Base-by-base conservation (phyloP, 2,797 vertebrate genomes). In the Glossophaga mutica region DNA sequence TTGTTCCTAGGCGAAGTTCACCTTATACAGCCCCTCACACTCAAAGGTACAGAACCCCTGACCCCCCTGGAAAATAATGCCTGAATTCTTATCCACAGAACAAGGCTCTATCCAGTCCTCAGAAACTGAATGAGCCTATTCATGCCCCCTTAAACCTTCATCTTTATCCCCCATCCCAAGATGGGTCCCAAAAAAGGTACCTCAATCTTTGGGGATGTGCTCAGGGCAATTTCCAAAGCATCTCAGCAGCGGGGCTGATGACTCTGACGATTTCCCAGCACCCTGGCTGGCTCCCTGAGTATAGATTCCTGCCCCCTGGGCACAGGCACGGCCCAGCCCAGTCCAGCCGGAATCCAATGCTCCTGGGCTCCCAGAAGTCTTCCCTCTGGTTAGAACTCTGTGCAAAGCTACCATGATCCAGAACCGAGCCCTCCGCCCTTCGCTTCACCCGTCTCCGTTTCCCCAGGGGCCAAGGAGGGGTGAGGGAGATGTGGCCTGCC, bases 391-490 rank as follows among this genome's bases (percentile, higher is more conserved):
- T 44, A 88, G 78, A 94, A 67, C 57, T 87, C 59, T 18, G 1
- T 57, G 32, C 89, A 92, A 89, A 85, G 90, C 42, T 55, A 50
- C 62, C 83, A 3, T 0, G 74, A 57, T 74, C 65, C 59, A 71
- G 88, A 92, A 46, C 10, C 70, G 55, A 90, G 50, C 46, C 16
- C 11, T 77, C 24, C 1, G 2, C 65, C 29, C 62, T 62, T 85
- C 70, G 42, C 82, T 34, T 55, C 0, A 10, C 39, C 83, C 16
- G 91, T 81, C 96, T 97, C 87, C 78, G 94, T 91, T 93, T 91
- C 81, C 88, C 94, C 1, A 0, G 32, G 8, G 16, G 14, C 22
- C 26, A 6, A 62, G 55, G 22, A 29, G 11, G 18, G 21, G 34
- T 55, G 26, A 55, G 46, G 46, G n/a, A 70, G 48, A 82, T 22